phyloP scores from a whole-genome alignment of 2,888 invertebrate species.

The Taphrorychus bicolor region DNA sequence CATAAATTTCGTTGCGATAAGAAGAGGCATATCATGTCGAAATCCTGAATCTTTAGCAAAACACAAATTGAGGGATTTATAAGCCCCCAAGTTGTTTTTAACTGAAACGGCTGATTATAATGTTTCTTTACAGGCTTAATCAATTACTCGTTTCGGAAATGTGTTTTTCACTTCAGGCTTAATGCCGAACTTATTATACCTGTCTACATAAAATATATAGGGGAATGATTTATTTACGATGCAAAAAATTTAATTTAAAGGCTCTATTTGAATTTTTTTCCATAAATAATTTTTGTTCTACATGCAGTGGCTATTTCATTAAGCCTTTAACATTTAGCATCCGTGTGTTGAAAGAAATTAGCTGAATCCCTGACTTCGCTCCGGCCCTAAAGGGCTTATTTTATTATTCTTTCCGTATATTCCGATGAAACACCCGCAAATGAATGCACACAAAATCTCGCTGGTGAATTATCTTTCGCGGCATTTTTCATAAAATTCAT shows the following conservation, averaged over 20 bases:
- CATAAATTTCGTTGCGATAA: not conserved
- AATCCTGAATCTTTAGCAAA: not conserved
- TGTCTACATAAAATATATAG: constrained; percentile 27
- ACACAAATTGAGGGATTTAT: constrained; percentile 1
- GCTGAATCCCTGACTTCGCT: not conserved
- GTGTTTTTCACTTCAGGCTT: constrained; percentile 27
- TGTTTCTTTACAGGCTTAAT: constrained; percentile 32
- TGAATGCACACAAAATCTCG: constrained; percentile 7
- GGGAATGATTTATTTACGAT: constrained; percentile 30
- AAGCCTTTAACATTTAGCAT: not conserved
- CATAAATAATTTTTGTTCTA: not conserved
- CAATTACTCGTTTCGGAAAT: constrained; percentile 30
- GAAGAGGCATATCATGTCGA: not conserved
- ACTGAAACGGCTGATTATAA: constrained; percentile 31
- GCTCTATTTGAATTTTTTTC: not conserved
- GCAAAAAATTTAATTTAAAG: constrained; percentile 9
- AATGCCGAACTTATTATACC: constrained; percentile 29
- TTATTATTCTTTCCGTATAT: constrained; percentile 10
- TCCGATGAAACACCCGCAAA: constrained; percentile 1
- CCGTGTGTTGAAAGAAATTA: not conserved
- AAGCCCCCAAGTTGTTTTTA: constrained; percentile 6
- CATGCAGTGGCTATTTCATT: not conserved
- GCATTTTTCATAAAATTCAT: constrained; percentile 9
- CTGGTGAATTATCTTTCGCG: not conserved
- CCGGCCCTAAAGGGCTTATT: not conserved